A percentile compares a stretch with the other conserved stretches of the same genome.
phyloP scores from a whole-genome alignment of 2,888 invertebrate genomes.

The Rapana venosa region DNA sequence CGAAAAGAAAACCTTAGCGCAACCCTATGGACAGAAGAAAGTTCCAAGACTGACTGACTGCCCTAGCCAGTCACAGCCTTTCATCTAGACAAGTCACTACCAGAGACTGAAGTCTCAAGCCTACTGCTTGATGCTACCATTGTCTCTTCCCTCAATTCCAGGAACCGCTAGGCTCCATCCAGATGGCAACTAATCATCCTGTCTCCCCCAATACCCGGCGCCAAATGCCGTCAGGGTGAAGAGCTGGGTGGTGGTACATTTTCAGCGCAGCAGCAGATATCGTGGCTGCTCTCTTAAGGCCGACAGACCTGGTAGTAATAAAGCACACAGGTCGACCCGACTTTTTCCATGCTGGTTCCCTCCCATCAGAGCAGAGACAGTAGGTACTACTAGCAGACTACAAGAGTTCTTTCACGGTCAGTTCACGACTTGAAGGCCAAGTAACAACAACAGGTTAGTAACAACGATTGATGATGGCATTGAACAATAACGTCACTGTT shows the following conservation, averaged over 20 bases:
- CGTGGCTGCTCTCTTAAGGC: not conserved
- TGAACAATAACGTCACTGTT: not conserved
- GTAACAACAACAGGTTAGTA: slow-evolving; percentile 25
- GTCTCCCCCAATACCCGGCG: no score
- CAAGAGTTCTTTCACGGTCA: not conserved
- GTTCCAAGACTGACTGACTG: not conserved
- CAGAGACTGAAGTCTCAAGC: no score
- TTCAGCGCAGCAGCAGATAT: no score
- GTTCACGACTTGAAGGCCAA: slow-evolving; percentile 11
- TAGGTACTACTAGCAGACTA: not conserved
- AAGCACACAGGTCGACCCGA: not conserved
- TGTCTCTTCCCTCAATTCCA: no score
- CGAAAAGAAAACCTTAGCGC: not conserved
- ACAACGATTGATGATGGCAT: not conserved
- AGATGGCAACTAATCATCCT: no score
- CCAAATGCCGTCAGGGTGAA: no score
- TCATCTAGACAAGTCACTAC: no score
- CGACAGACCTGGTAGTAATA: not conserved
- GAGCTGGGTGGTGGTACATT: no score
- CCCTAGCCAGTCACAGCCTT: no score
- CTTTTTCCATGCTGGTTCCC: not conserved
- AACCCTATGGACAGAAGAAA: not conserved
- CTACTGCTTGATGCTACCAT: no score
- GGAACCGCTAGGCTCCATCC: no score
- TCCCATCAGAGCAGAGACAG: not conserved